Evolutionary conservation across 1,140 invertebrate genomes (phyloP).

Genomic region (Papilio xuthus): DNA sequence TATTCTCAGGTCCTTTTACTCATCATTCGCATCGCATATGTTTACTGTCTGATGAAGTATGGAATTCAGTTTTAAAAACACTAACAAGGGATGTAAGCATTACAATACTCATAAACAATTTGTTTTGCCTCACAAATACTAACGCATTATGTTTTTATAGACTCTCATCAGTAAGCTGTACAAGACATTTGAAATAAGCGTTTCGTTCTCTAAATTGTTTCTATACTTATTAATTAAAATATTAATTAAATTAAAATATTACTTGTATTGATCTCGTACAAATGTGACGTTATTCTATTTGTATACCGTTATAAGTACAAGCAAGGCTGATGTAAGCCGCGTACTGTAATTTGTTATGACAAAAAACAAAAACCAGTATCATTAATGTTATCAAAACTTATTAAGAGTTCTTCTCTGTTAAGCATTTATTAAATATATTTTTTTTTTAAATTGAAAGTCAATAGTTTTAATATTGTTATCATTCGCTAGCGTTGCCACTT

Average conservation of each 20-base stretch:
- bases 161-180: background rate
- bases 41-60: background rate
- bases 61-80: conserved; percentile 4
- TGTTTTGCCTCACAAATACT: background rate
- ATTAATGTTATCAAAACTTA: conserved; percentile 1
- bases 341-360: background rate
- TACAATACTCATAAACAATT: background rate
- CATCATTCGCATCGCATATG: background rate
- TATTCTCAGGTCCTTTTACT: background rate
- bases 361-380: background rate
- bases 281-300: background rate
- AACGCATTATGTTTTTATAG: background rate
- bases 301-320: conserved; percentile 3
- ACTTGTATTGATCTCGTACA: no score
- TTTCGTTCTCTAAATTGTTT: no score
- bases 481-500: background rate
- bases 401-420: background rate
- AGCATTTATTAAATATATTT: background rate
- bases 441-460: background rate
- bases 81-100: background rate
- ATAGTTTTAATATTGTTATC: background rate
- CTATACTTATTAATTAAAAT: no score
- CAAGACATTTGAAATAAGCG: no score
- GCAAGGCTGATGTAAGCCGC: background rate
- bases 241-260: no score